Base-by-base conservation (phyloP, 2,113 vertebrate species). In the Phalacrocorax carbo region DNA sequence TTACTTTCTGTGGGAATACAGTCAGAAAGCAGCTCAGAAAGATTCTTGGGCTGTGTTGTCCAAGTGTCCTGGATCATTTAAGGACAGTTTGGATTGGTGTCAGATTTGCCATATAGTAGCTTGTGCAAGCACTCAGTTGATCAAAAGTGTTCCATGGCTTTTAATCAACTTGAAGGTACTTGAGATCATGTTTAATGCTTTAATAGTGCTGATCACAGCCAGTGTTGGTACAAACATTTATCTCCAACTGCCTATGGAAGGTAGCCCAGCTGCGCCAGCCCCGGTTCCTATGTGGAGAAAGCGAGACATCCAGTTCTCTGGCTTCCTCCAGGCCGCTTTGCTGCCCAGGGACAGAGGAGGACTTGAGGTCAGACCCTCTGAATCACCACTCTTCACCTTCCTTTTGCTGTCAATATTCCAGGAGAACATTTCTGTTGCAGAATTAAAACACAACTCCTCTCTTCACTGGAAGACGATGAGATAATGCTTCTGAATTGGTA, bases 81-180 rank as follows among this genome's bases (percentile, higher is more conserved):
- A 72, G 73, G 73, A 54, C 40, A 30, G 16, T 76, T 91, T 94
- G 95, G 77, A 46, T 29, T 10, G 12, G 36, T 91, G 62, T 93
- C 81, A 89, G 69, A 13, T 83, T 60, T 81, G n/a, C 69, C 48
- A 16, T 42, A 46, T 15, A 77, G 55, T 32, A 32, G 44, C 40
- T 48, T 68, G 61, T 76, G 62, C 48, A 76, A 94, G 55, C 27
- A 71, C 80, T 95, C 62, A n/a, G 19, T 80, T 69, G 65, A 72
- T 86, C 88, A 88, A 34, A 81, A 92, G 38, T 20, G 29, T 88
- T 78, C 44, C 52, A 23, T 5, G 15, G 29, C 34, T 91, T 91
- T 96, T 79, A 91, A 94, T 88, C 89, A 89, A 8, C 72, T 51
- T 75, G 83, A 84, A 93, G 69, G 29, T 18, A 75, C 72, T 71